Evolutionary conservation across 2,888 invertebrate species (phyloP).

Genomic region (Listrodromus nycthemerus): DNA sequence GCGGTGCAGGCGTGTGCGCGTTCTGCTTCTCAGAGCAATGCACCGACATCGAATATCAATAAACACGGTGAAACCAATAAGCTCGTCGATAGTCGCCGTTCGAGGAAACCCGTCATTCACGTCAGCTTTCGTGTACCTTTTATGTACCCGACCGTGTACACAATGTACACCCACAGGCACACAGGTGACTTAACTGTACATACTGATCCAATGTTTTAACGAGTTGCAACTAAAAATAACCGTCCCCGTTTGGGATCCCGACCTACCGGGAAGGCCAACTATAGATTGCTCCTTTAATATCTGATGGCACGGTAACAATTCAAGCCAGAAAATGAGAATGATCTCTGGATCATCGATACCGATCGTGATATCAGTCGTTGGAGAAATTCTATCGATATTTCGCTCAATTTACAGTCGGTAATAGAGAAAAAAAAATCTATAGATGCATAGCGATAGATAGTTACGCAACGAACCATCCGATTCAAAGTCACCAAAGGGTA

Average conservation of each 20-base stretch:
- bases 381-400: background rate
- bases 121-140: background rate
- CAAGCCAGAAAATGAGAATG: background rate
- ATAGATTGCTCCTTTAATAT: constrained; percentile 25
- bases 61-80: background rate
- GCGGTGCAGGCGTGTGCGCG: background rate
- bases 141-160: background rate
- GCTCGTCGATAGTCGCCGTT: constrained; percentile 12
- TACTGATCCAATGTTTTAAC: constrained; percentile 4
- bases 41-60: constrained; percentile 34
- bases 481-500: background rate
- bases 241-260: constrained; percentile 18
- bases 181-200: background rate
- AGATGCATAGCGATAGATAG: no score
- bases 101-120: constrained; percentile 1
- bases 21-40: constrained; percentile 5
- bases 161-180: background rate
- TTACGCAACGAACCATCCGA: no score
- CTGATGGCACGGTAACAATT: background rate
- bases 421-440: background rate
- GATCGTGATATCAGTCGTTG: background rate
- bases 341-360: background rate
- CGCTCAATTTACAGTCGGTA: background rate
- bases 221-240: constrained; percentile 41
- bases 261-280: constrained; percentile 11